Evolutionary conservation across 2,888 invertebrate genomes (phyloP).

Genomic region (Hedya salicella): DNA sequence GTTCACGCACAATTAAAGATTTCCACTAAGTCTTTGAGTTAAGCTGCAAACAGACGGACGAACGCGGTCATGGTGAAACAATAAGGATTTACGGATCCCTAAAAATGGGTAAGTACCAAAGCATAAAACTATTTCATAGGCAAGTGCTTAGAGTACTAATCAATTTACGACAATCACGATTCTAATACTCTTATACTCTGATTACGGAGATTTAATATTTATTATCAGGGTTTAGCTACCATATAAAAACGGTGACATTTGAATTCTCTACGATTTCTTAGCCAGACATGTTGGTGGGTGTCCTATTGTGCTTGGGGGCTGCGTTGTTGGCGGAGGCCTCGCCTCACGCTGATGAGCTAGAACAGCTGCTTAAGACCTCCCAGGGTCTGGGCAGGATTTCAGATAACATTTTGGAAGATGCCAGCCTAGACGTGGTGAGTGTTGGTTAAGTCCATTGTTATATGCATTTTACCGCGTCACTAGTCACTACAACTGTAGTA

Average conservation of each 20-base stretch:
- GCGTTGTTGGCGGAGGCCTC: slow-evolving; percentile 49
- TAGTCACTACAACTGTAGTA: too few relatives aligned
- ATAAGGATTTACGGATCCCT: too few relatives aligned
- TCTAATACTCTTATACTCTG: background rate
- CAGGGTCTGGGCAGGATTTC: slow-evolving; percentile 55
- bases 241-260: slow-evolving; percentile 29
- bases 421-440: slow-evolving; percentile 71
- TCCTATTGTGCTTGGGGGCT: slow-evolving; percentile 47
- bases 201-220: background rate
- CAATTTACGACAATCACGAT: background rate
- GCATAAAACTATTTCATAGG: too few relatives aligned
- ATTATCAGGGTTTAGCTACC: slow-evolving; percentile 16
- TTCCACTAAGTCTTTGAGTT: too few relatives aligned
- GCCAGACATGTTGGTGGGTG: slow-evolving; percentile 14
- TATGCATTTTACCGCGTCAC: too few relatives aligned
- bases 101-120: too few relatives aligned
- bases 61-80: too few relatives aligned
- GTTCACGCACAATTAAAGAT: too few relatives aligned
- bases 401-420: slow-evolving; percentile 69
- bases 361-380: slow-evolving; percentile 53
- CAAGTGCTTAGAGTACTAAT: too few relatives aligned
- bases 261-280: slow-evolving; percentile 8
- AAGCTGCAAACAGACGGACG: too few relatives aligned
- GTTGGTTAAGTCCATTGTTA: too few relatives aligned
- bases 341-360: slow-evolving; percentile 58